Conservation (phyloP, 2,113 vertebrate genomes). For the Cnemophilus loriae region DNA sequence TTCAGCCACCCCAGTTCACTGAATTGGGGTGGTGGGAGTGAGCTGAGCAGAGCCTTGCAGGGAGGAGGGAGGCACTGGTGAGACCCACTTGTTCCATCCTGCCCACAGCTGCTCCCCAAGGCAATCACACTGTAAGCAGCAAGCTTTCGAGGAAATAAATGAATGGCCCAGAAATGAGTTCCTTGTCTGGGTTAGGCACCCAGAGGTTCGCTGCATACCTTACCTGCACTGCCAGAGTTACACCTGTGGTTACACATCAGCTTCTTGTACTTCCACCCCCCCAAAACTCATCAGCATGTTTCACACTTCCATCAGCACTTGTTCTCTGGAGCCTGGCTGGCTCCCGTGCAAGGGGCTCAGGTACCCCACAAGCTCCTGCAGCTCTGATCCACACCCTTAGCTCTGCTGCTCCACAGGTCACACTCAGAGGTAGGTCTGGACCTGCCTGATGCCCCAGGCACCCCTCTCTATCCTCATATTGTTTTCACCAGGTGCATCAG, state of each 20-base stretch:
- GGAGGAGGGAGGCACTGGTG: background rate
- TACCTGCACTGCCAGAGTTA: background rate
- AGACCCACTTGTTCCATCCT: background rate
- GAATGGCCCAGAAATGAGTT: background rate
- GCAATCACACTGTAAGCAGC: background rate
- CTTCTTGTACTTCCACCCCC: background rate
- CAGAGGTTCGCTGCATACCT: background rate
- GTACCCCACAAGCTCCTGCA: fast-evolving
- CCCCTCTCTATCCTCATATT: background rate
- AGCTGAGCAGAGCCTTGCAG: background rate
- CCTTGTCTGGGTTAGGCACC: background rate
- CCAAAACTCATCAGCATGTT: background rate
- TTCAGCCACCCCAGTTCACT: background rate
- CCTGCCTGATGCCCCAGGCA: background rate
- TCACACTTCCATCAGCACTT: background rate
- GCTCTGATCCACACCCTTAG: background rate
- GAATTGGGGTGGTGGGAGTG: background rate
- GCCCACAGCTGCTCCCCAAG: background rate
- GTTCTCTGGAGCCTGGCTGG: background rate
- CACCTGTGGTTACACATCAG: background rate
- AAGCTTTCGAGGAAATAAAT: background rate
- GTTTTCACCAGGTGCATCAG: background rate
- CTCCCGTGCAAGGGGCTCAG: fast-evolving
- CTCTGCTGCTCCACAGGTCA: background rate
- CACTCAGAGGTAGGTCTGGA: background rate